phyloP scores from a whole-genome alignment of 2,797 vertebrate species.

The Gymnocypris eckloni region DNA sequence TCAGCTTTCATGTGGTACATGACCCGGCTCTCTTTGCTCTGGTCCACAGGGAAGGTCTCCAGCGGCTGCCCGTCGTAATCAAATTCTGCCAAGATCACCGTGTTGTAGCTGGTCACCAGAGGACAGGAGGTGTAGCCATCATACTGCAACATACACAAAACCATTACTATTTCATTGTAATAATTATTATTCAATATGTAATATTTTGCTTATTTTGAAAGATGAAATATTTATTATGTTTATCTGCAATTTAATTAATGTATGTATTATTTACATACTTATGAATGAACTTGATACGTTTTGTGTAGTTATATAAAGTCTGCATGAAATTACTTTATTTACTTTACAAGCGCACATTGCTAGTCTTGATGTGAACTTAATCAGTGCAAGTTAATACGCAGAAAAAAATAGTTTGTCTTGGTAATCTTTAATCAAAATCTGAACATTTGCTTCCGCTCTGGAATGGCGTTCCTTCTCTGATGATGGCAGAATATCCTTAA shows the following conservation, averaged over 20 bases:
- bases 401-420: too few species aligned
- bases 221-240: neutral
- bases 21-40: constrained; percentile 87
- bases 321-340: too few species aligned
- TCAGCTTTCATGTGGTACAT: constrained; percentile 97
- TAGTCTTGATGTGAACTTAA: too few species aligned
- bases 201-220: neutral
- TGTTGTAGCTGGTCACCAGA: constrained; percentile 90
- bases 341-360: too few species aligned
- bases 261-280: neutral
- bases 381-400: too few species aligned
- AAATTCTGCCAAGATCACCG: constrained; percentile 94
- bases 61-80: constrained; percentile 88
- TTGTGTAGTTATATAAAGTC: neutral
- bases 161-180: neutral
- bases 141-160: constrained; percentile 80
- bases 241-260: neutral
- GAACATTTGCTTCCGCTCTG: too few species aligned
- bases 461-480: too few species aligned
- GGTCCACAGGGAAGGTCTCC: constrained; percentile 96
- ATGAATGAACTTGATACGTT: neutral
- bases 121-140: constrained; percentile 98
- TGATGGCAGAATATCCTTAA: too few species aligned
- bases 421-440: too few species aligned
- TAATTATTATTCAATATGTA: neutral